Conservation (phyloP, 2,797 vertebrate species). For the Cossypha dichroa region DNA sequence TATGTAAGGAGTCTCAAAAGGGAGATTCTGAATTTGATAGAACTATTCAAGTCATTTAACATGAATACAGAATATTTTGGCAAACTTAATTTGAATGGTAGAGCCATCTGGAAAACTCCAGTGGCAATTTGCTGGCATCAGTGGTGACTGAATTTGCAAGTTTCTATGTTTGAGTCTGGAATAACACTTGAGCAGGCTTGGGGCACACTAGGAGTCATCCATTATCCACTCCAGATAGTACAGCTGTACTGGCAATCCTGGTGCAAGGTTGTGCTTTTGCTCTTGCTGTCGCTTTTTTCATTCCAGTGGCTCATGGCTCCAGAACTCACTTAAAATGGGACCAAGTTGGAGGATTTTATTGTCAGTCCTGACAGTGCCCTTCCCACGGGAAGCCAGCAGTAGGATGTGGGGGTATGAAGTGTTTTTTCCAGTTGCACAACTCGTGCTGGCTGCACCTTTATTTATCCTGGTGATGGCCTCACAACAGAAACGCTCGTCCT, state of each 20-base stretch:
- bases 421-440: conserved; percentile 66
- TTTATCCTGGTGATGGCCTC: conserved; percentile 63
- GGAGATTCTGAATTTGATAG: neutral
- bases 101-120: neutral
- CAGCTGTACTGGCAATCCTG: neutral
- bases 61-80: neutral
- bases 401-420: conserved; percentile 41
- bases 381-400: conserved; percentile 12
- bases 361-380: neutral
- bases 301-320: neutral
- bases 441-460: conserved; percentile 56
- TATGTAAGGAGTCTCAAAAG: neutral
- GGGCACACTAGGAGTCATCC: neutral
- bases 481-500: conserved; percentile 19
- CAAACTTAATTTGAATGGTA: neutral
- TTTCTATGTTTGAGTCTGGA: neutral
- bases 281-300: fast-evolving
- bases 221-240: neutral
- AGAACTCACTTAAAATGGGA: neutral
- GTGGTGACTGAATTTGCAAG: neutral
- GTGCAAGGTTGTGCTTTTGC: neutral
- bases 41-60: neutral
- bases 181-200: neutral
- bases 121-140: neutral
- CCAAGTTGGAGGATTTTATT: neutral